phyloP scores from a whole-genome alignment of 30 jellyfish, hydroid and myxozoan species.

The Turritopsis dohrnii region DNA sequence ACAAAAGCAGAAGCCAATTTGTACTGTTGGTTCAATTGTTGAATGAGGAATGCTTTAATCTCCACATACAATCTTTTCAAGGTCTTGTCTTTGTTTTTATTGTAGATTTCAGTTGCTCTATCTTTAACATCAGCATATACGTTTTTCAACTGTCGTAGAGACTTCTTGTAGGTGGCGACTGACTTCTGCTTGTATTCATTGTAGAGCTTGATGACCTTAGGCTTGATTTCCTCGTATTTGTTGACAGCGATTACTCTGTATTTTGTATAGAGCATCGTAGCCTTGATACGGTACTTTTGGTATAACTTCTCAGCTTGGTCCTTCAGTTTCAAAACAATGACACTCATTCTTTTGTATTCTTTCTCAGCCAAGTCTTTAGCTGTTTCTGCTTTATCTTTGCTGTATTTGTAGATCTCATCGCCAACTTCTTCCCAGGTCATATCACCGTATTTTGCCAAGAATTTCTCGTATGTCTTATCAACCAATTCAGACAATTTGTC shows the following conservation, averaged over 20 bases:
- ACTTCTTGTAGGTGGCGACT: constrained; percentile 3
- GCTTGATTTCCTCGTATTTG: constrained; percentile 31
- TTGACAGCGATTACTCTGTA: constrained; percentile 28
- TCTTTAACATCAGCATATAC: constrained; percentile 26
- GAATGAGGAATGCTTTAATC: constrained; percentile 2
- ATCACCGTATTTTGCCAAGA: constrained; percentile 59
- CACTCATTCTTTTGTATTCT: constrained; percentile 20
- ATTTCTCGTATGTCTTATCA: neutral
- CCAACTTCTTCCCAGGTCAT: constrained; percentile 93
- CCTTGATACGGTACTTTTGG: constrained; percentile 16
- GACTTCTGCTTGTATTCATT: neutral
- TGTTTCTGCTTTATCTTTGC: constrained; percentile 16
- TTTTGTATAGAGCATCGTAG: constrained; percentile 23
- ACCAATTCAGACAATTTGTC: neutral
- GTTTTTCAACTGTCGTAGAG: constrained; percentile 24
- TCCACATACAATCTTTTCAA: constrained; percentile 42
- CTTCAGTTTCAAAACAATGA: constrained; percentile 23
- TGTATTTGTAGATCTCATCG: constrained; percentile 18
- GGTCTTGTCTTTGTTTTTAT: constrained; percentile 56
- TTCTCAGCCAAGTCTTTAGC: constrained; percentile 20
- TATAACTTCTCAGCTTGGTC: constrained; percentile 46
- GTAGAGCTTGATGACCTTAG: constrained; percentile 28
- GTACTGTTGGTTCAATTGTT: constrained; percentile 11
- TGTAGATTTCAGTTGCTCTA: constrained; percentile 42
- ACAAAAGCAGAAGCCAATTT: neutral